Conservation (phyloP, 2,888 invertebrate genomes). For the Drosophila peninsularis region DNA sequence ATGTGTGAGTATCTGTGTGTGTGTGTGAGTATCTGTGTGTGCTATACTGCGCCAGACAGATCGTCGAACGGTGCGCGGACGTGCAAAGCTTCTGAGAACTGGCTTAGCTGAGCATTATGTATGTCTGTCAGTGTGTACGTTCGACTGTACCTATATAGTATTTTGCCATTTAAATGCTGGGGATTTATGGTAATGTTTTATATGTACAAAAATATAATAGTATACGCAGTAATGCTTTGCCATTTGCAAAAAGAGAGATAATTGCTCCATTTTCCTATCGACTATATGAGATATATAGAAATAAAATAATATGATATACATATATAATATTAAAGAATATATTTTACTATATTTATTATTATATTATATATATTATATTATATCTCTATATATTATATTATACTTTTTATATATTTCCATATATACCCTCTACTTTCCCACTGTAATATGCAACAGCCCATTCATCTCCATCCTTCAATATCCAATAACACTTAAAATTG, state of each 20-base stretch:
- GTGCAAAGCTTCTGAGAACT: conserved; percentile 54
- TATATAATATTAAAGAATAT: neutral
- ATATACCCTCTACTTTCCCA: neutral
- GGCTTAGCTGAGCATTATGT: conserved; percentile 42
- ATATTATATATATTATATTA: too few relatives aligned
- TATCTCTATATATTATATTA: too few relatives aligned
- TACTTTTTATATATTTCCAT: neutral
- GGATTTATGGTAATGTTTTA: conserved; percentile 25
- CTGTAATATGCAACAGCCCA: neutral
- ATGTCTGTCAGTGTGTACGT: conserved; percentile 11
- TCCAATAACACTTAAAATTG: neutral
- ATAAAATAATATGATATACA: neutral
- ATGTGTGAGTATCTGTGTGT: neutral
- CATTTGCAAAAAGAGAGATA: neutral
- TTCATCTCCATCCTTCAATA: conserved; percentile 2
- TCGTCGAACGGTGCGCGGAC: conserved; percentile 65
- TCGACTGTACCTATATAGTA: neutral
- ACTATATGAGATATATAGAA: neutral
- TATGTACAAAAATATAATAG: conserved; percentile 4
- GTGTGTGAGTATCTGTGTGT: conserved; percentile 12
- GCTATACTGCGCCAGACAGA: conserved; percentile 63
- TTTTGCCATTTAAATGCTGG: conserved; percentile 37
- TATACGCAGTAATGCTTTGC: neutral
- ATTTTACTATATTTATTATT: neutral
- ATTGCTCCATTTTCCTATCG: neutral